Conservation (phyloP, 1,140 invertebrate species). For the Araneus ventricosus region DNA sequence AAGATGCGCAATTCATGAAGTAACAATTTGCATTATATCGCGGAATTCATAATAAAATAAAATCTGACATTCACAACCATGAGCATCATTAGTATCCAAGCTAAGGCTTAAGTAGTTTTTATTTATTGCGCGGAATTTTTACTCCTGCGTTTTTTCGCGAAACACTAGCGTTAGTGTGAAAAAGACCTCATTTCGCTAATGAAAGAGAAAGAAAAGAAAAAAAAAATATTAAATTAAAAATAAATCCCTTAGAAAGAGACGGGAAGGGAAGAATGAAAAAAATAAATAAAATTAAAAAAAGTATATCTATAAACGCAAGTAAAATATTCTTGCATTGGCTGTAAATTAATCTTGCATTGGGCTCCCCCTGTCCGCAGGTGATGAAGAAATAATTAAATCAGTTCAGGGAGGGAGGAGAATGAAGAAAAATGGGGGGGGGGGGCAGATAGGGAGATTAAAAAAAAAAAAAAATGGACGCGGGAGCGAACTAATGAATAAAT, state of each 20-base stretch:
- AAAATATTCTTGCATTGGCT: conserved; percentile 63
- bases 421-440: conserved; percentile 19
- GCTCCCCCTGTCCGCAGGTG: conserved; percentile 48
- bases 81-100: conserved; percentile 15
- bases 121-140: conserved; percentile 28
- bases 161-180: conserved; percentile 38
- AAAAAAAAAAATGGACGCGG: neutral
- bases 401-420: conserved; percentile 31
- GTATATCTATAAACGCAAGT: conserved; percentile 51
- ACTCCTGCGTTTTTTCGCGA: conserved; percentile 6
- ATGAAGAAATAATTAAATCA: conserved; percentile 76
- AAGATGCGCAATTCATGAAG: conserved; percentile 24
- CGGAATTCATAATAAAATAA: conserved; percentile 56
- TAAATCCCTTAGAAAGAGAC: conserved; percentile 31
- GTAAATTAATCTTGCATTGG: conserved; percentile 73
- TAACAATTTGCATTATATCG: conserved; percentile 40
- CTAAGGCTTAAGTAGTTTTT: conserved; percentile 49
- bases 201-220: conserved; percentile 42
- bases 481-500: conserved; percentile 74
- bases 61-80: conserved; percentile 20
- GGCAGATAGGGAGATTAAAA: conserved; percentile 8
- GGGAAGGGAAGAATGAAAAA: neutral
- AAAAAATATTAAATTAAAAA: conserved; percentile 46
- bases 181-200: conserved; percentile 72
- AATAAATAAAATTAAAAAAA: too few species aligned